Evolutionary conservation across 2,797 vertebrate genomes (phyloP), one percentile per base, ranked within the genome.

Genomic region (Synanceia verrucosa): DNA sequence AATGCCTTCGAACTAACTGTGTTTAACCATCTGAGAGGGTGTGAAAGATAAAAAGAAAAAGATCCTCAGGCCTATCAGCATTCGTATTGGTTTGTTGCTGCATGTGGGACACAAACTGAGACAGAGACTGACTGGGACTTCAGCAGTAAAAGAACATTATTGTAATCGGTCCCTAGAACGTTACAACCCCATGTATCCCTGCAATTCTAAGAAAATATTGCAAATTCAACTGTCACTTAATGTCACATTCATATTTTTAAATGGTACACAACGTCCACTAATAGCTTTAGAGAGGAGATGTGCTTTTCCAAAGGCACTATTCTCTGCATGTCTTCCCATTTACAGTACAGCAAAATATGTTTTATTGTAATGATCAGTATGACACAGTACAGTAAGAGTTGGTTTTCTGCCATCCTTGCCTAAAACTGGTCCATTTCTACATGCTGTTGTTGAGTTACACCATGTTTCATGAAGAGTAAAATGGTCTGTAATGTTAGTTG

Each of bases 81-180:
- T 66, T 85, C 2, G 3, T 41, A 44, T 37, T 6, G 41, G 58
- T 82, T 62, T 78, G 73, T 46, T 60, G 18, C 67, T 62, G 41
- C 21, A 28, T 65, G 72, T 33, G 53, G 33, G 80, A 73, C 57
- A 39, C 44, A 26, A 65, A 43, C 48, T 37, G 50, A 80, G 44
- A 79, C 41, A 2, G 21, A 65, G 36, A 50, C 71, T 78, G 76
- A 79, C 76, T 71, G 55, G 39, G 61, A 66, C 66, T 69, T 57
- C 60, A 72, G 61, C 28, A 5, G 44, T 44, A 31, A 72, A 69
- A 74, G 57, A 47, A 73, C 57, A 84, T 88, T 81, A 80, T 79
- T 87, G 62, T 88, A 88, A 89, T 86, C 85, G 82, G 61, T 85
- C 66, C 52, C 51, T 68, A 69, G 44, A 79, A 81, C 68, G 51